Evolutionary conservation across 2,113 vertebrate species (phyloP).

Genomic region (Rissa tridactyla): DNA sequence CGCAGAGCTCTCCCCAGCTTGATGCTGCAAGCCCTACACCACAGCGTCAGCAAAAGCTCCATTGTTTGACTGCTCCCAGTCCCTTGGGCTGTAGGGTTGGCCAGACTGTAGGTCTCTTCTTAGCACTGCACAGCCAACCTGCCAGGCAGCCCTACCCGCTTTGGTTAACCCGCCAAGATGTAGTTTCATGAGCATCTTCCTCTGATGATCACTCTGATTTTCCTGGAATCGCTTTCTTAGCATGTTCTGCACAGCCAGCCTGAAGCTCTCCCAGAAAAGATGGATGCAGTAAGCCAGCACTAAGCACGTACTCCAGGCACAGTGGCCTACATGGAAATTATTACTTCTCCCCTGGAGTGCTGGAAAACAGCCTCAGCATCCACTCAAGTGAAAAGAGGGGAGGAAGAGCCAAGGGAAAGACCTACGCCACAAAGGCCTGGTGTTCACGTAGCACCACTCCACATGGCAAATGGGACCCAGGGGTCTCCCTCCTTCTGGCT

Average conservation of each 20-base stretch:
- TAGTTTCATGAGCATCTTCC: neutral
- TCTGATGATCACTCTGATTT: neutral
- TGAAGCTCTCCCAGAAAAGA: neutral
- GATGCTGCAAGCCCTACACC: neutral
- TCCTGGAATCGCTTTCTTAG: constrained; percentile 1
- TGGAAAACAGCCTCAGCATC: neutral
- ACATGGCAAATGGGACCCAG: neutral
- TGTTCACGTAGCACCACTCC: neutral
- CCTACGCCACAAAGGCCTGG: neutral
- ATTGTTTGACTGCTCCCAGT: neutral
- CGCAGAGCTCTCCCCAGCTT: neutral
- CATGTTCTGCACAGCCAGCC: neutral
- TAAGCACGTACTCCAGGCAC: neutral
- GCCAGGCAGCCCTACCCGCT: neutral
- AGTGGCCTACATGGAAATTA: neutral
- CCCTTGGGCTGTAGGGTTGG: neutral
- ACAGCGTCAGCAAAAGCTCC: neutral
- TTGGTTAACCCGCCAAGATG: neutral
- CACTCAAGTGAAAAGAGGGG: neutral
- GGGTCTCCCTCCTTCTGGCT: neutral
- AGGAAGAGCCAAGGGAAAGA: neutral
- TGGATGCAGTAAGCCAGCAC: neutral
- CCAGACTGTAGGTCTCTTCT: neutral
- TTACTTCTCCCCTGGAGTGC: neutral
- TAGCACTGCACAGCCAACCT: neutral